A percentile compares a stretch with the other conserved stretches of the same genome.
Conservation (phyloP, 2,113 vertebrate species). For the Lates calcarifer region DNA sequence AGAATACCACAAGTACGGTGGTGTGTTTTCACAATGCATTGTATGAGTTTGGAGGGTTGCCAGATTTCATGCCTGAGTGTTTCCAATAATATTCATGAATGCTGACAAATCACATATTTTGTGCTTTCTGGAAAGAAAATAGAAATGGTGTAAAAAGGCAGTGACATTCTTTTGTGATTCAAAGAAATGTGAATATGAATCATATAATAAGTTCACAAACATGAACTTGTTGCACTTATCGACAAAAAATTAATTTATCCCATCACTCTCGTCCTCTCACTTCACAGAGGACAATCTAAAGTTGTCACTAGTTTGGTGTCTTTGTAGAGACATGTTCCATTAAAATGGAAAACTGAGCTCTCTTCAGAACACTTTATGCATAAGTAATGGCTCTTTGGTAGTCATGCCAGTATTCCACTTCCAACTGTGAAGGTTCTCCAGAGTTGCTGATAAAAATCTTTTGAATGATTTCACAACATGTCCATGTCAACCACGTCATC, state of each 20-base stretch:
- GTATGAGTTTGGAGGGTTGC: constrained; percentile 19
- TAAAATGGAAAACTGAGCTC: constrained; percentile 21
- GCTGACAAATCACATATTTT: constrained; percentile 58
- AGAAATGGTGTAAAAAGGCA: constrained; percentile 1
- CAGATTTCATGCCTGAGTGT: constrained; percentile 33
- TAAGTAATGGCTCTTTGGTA: constrained; percentile 3
- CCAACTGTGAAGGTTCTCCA: constrained; percentile 1
- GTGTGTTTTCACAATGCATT: constrained; percentile 37
- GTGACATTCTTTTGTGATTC: not conserved
- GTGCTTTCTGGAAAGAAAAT: constrained; percentile 38
- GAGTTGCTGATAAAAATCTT: constrained; percentile 5
- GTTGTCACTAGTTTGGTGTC: not conserved
- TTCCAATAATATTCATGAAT: constrained; percentile 54
- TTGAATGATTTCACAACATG: constrained; percentile 29
- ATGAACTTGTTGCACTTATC: not conserved
- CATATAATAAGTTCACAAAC: not conserved
- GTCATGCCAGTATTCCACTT: constrained; percentile 11
- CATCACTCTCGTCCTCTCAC: not conserved
- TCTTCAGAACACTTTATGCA: not conserved
- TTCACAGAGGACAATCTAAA: constrained; percentile 12
- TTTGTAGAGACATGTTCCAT: constrained; percentile 10
- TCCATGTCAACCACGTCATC: not conserved
- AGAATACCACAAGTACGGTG: not conserved
- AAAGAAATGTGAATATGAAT: not conserved
- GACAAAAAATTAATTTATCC: not conserved